phyloP scores from a whole-genome alignment of 2,113 vertebrate species.

The human (Homo sapiens) region GRCh38 chr14:30230501-30231000 shows the following conservation, averaged over 20 bases:
- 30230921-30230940: slow-evolving; percentile 44
- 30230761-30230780: not conserved
- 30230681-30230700: not conserved
- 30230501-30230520: too few relatives aligned
- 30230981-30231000: slow-evolving; percentile 64
- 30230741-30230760: not conserved
- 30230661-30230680: not conserved
- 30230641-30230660: not conserved
- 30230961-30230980: slow-evolving; percentile 69
- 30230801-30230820: slow-evolving; percentile 53
- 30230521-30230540: too few relatives aligned
- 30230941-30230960: slow-evolving; percentile 54
- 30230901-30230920: slow-evolving; percentile 49
- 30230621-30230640: not conserved
- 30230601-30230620: not conserved
- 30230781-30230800: not conserved
- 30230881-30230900: slow-evolving; percentile 43
- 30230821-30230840: slow-evolving; percentile 51
- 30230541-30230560: not conserved
- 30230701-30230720: not conserved
- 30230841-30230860: slow-evolving; percentile 62
- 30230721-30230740: not conserved
- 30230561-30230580: not conserved
- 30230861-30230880: slow-evolving; percentile 33
- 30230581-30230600: not conserved